phyloP scores from a whole-genome alignment of 2,888 invertebrate genomes.

The Tubulanus polymorphus region DNA sequence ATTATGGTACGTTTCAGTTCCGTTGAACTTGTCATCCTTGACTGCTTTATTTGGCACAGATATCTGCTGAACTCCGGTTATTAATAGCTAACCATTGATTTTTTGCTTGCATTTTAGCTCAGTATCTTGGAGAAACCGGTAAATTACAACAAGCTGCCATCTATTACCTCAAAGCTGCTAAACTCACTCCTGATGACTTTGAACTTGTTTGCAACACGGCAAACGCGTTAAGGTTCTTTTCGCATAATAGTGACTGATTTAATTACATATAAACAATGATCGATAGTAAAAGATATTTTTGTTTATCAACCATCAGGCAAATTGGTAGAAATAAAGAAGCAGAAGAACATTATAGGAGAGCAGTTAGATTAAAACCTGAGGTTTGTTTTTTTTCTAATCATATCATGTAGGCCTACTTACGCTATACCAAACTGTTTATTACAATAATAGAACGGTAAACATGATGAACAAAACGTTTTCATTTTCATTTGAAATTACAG shows the following conservation, averaged over 20 bases:
- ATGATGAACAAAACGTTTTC: neutral
- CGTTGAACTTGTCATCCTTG: no score
- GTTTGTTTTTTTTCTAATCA: no score
- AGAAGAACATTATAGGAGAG: conserved; percentile 81
- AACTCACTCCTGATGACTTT: conserved; percentile 74
- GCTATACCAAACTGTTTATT: no score
- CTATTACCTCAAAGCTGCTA: conserved; percentile 74
- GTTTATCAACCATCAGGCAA: conserved; percentile 54
- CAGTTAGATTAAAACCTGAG: conserved; percentile 63
- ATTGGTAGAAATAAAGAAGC: conserved; percentile 77
- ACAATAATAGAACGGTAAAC: no score
- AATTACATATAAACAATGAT: neutral
- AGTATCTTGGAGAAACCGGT: conserved; percentile 78
- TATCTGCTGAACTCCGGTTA: no score
- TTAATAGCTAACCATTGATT: neutral
- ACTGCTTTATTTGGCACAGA: no score
- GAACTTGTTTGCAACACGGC: conserved; percentile 83
- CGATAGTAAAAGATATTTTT: neutral
- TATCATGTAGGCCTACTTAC: no score
- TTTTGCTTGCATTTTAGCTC: conserved; percentile 61
- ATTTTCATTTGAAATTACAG: conserved; percentile 56
- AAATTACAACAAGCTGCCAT: conserved; percentile 78
- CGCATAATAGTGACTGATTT: neutral
- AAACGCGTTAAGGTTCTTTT: conserved; percentile 71
- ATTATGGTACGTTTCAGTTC: conserved; percentile 81